Base-by-base conservation (phyloP, 2,113 vertebrate species). In the Pygathrix nemaeus region DNA sequence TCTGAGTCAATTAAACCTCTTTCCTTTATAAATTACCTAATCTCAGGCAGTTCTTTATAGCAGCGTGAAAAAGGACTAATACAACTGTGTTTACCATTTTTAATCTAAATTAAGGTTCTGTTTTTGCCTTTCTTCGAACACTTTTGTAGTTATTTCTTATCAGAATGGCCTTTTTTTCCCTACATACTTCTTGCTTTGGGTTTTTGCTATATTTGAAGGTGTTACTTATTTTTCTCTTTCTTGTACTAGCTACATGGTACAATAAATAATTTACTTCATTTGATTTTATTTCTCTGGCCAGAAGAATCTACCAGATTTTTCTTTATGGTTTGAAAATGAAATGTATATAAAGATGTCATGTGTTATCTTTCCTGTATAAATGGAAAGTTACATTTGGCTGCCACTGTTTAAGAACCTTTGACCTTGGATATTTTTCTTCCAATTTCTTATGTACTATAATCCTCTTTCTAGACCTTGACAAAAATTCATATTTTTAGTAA, bases 401-500 rank as follows among this genome's bases (percentile, higher is more conserved):
- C 5, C 18, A 66, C 8, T 61, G 21, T 23, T 72, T 21, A 66
- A 82, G 59, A 25, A 35, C 21, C 30, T 97, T 96, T 23, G 27
- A 84, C 4, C 38, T 40, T 20, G 66, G 1, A 27, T 52, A 7
- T 66, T 88, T 91, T 38, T 5, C 4, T 75, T 35, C 14, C 6
- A 57, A 13, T 66, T 45, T 23, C 0, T 30, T 66, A 20, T 16
- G 14, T 11, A 10, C 13, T 52, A 4, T n/a, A 25, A 70, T 35
- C 1, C 23, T 12, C 0, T 85, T 72, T 89, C 17, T 11, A 76
- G 21, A 6, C 3, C 1, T 70, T 45, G 8, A 43, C 21, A 82
- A 81, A 59, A 92, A 25, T 59, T 20, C 73, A 11, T 13, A 32
- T 59, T 81, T 84, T 91, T 30, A 40, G 83, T 88, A 90, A 93